Evolutionary conservation across 2,797 vertebrate genomes (phyloP).

Genomic region (Benthosema pterotum): DNA sequence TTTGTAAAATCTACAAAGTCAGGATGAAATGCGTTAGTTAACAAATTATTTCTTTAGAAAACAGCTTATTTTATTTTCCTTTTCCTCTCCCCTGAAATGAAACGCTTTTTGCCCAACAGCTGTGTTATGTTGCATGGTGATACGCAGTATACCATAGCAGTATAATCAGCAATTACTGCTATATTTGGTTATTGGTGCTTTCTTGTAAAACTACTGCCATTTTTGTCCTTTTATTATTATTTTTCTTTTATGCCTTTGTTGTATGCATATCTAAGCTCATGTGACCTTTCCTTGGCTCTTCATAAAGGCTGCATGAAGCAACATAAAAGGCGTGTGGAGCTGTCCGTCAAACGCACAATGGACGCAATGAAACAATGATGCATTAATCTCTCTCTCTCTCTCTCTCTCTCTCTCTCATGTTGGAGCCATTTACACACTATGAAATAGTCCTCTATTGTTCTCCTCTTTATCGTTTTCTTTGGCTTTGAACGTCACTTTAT

Average conservation of each 20-base stretch:
- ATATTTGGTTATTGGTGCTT: background rate
- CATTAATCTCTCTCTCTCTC: constrained; percentile 7
- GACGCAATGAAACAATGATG: constrained; percentile 9
- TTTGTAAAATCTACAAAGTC: no score
- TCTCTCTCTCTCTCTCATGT: constrained; percentile 18
- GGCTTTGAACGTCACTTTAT: constrained; percentile 47
- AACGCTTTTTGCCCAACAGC: background rate
- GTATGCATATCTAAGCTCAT: constrained; percentile 44
- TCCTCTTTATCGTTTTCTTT: constrained; percentile 37
- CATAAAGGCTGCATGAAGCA: constrained; percentile 28
- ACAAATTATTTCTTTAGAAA: no score
- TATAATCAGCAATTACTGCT: background rate
- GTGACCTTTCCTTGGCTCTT: constrained; percentile 30
- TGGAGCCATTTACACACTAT: constrained; percentile 31
- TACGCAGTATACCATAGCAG: background rate
- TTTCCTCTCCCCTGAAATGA: background rate
- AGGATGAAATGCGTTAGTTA: no score
- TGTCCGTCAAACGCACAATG: constrained; percentile 28
- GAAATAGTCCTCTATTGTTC: constrained; percentile 39
- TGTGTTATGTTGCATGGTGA: background rate
- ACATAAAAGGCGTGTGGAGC: constrained; percentile 22
- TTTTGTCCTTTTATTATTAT: constrained; percentile 21
- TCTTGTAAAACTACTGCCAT: background rate
- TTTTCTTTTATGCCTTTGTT: constrained; percentile 32
- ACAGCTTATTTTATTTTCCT: no score